Percentiles rank a stretch among this genome's conserved stretches.
phyloP scores from a whole-genome alignment of 2,888 invertebrate species.

The Lysandra bellargus region DNA sequence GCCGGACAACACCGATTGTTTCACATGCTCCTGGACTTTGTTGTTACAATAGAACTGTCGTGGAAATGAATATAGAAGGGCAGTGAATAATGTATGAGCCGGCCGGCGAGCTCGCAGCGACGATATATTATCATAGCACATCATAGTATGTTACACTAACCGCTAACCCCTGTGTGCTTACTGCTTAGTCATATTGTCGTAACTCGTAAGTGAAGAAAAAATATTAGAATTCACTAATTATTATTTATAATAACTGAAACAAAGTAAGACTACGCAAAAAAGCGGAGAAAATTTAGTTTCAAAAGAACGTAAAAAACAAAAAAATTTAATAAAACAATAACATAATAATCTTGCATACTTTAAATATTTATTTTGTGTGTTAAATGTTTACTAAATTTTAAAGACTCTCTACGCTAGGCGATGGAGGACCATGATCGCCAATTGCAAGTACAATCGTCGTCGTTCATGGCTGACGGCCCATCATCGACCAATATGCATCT shows the following conservation, averaged over 20 bases:
- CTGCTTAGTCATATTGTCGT: too few species aligned
- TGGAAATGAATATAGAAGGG: constrained; percentile 26
- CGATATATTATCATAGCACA: too few species aligned
- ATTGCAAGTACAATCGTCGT: too few species aligned
- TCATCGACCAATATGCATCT: too few species aligned
- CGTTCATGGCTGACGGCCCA: too few species aligned
- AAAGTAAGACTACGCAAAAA: neutral
- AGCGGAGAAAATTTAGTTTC: neutral
- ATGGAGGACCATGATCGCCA: too few species aligned
- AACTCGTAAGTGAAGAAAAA: too few species aligned
- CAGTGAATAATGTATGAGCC: constrained; percentile 14
- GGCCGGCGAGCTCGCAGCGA: neutral
- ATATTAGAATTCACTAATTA: too few species aligned
- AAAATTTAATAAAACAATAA: neutral
- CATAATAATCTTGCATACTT: neutral
- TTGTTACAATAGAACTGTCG: neutral
- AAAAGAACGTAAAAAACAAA: neutral
- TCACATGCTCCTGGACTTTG: neutral
- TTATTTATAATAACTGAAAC: too few species aligned
- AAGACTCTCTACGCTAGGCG: too few species aligned
- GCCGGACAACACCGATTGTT: neutral
- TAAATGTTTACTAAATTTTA: neutral
- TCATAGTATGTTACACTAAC: too few species aligned
- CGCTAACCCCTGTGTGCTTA: too few species aligned
- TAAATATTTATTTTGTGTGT: neutral